A percentile compares a stretch with the other conserved stretches of the same genome.
These are phyloP conservation scores for Drosophila erecta DNA, from an alignment of 1,140 invertebrate genomes.

Conservation along the genomic window DNA sequence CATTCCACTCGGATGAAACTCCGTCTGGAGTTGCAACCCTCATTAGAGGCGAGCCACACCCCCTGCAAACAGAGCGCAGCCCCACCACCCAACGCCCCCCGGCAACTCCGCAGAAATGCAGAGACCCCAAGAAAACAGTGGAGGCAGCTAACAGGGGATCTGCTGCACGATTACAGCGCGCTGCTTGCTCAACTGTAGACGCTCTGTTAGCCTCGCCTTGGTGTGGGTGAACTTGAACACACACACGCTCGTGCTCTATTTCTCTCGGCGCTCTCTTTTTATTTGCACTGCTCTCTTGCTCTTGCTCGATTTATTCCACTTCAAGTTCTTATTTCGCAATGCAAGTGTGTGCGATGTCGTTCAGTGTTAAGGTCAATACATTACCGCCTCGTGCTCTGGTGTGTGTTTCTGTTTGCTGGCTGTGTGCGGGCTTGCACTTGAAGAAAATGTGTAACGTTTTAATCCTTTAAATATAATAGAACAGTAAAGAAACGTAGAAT, in stretches of 20 bases:
- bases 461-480: not conserved
- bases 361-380: constrained; percentile 82
- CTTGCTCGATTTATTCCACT: constrained; percentile 47
- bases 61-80: constrained; percentile 16
- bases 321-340: constrained; percentile 66
- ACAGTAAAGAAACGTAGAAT: not conserved
- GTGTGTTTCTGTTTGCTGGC: not conserved
- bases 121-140: constrained; percentile 25
- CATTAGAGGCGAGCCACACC: constrained; percentile 64
- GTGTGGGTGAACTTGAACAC: constrained; percentile 77
- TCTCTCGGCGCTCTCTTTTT: constrained; percentile 28
- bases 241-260: constrained; percentile 37
- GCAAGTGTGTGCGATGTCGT: constrained; percentile 34
- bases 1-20: constrained; percentile 61
- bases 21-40: constrained; percentile 77
- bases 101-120: constrained; percentile 49
- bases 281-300: constrained; percentile 29
- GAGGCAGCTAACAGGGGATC: constrained; percentile 1
- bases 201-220: constrained; percentile 64
- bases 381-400: constrained; percentile 47
- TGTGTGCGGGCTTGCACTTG: constrained; percentile 18
- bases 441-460: not conserved
- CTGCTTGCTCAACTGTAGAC: constrained; percentile 71
- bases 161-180: constrained; percentile 59
- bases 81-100: constrained; percentile 5